Base-by-base conservation (phyloP, 2,888 invertebrate genomes). In the Drosophila subquinaria region DNA sequence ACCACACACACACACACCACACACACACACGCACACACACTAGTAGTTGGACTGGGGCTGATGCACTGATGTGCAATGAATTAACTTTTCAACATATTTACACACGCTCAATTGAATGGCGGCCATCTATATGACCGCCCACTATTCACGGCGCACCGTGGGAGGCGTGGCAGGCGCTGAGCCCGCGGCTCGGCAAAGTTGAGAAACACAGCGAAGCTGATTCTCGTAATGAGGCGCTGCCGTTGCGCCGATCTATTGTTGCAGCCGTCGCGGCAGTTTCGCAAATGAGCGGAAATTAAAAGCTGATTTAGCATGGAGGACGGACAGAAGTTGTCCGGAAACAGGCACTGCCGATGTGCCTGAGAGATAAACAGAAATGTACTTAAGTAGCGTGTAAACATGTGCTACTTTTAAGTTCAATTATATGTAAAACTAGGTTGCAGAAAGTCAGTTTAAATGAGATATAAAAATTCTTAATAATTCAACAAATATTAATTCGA, bases 11-110 rank as follows among this genome's bases (percentile, higher is more conserved):
- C 35, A 4, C 13, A 13, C 11, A 10, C 4, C 13, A 13, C 11
- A 10, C 4, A 17, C 15, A 13, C 27, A 30, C 9, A 43, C 30
- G 13, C 20, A 10, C 5, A n/a, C 23, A 35, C n/a, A 23, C 15
- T 48, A 38, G 20, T 17, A 10, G 48, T 51, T 38, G 53, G 59
- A 36, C 40, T 38, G 15, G 23, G 20, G 64, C 84, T 82, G 76
- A 76, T 76, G 76, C 90, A 89, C 78, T 90, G 91, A 91, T 91
- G 89, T 90, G 90, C 90, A 90, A 90, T 91, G 91, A 90, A 90
- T 90, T 90, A 91, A 91, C 90, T 90, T 91, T 90, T 91, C 90
- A 90, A 82, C 90, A 90, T 90, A 90, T 91, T 90, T 90, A 88
- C 85, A 76, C 85, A 82, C 83, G 81, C 83, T 87, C 88, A 90